Percentiles rank a stretch among this genome's conserved stretches.
These are phyloP conservation scores for Nanger granti DNA, from an alignment of 2,113 vertebrate genomes.

Conservation along the genomic window DNA sequence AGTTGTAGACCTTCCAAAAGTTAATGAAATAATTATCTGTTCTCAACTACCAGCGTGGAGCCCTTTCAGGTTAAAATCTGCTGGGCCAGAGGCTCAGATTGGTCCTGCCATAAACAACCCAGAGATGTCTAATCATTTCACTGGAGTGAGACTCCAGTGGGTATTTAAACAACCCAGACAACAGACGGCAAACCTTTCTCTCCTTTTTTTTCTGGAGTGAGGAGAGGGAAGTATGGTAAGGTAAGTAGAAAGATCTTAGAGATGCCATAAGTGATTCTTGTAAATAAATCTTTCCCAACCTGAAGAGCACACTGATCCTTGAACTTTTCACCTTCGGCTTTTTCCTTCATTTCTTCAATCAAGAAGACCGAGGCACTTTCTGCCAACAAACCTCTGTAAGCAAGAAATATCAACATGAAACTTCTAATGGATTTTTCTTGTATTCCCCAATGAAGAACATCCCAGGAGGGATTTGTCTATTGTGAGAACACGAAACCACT, in stretches of 20 bases:
- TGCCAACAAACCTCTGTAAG: neutral
- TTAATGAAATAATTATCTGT: neutral
- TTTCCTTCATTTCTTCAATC: neutral
- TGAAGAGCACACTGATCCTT: neutral
- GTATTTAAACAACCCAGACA: neutral
- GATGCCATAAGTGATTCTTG: neutral
- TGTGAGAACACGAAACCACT: neutral
- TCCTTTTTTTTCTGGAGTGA: too few species aligned
- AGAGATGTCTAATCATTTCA: neutral
- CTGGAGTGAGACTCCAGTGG: neutral
- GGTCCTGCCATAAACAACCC: neutral
- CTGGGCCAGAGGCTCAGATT: neutral
- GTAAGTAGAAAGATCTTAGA: neutral
- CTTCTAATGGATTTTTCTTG: neutral
- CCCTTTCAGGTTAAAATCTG: neutral
- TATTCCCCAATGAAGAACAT: neutral
- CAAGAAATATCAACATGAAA: neutral
- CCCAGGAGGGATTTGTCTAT: neutral
- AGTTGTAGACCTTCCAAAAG: neutral
- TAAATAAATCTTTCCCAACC: neutral
- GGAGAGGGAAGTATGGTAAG: neutral
- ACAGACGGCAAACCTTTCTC: rapidly evolving
- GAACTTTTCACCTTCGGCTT: neutral
- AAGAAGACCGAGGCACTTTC: neutral
- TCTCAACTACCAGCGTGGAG: neutral